Conservation (phyloP, 2,797 vertebrate genomes). For the Rhadinocentrus ornatus region DNA sequence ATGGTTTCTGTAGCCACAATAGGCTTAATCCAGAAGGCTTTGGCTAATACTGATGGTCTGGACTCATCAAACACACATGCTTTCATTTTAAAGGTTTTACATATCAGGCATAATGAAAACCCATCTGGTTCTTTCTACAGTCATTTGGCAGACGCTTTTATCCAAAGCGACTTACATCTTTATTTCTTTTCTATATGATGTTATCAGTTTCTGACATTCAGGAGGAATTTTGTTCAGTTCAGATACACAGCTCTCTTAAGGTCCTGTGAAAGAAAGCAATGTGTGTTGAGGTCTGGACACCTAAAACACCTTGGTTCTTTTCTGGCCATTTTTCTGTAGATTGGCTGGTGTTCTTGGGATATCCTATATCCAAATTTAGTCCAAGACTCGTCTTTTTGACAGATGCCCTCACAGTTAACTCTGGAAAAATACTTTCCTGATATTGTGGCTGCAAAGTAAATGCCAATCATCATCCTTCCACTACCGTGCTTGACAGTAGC, state of each 20-base stretch:
- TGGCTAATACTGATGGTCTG: not conserved
- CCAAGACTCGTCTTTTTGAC: too few relatives aligned
- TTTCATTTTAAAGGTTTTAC: not conserved
- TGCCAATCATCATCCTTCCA: not conserved
- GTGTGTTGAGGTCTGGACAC: not conserved
- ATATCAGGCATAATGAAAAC: not conserved
- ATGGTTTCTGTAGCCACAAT: slow-evolving; percentile 41
- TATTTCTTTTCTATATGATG: not conserved
- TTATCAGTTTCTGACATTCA: not conserved
- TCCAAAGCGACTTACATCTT: too few relatives aligned
- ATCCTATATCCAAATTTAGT: too few relatives aligned
- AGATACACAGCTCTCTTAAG: not conserved
- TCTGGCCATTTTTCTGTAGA: not conserved
- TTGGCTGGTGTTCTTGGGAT: too few relatives aligned
- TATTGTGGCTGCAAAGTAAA: not conserved
- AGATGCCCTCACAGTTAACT: too few relatives aligned
- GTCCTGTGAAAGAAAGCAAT: not conserved
- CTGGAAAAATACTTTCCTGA: too few relatives aligned
- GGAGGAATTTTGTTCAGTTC: not conserved
- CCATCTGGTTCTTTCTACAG: too few relatives aligned
- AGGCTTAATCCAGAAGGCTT: slow-evolving; percentile 5
- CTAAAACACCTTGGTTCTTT: not conserved
- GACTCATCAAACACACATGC: not conserved
- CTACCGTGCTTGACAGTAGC: not conserved
- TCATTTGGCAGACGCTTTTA: too few relatives aligned